A percentile compares a stretch with the other conserved stretches of the same genome.
phyloP scores from a whole-genome alignment of 2,888 invertebrate species.

The Caenorhabditis sp. region DNA sequence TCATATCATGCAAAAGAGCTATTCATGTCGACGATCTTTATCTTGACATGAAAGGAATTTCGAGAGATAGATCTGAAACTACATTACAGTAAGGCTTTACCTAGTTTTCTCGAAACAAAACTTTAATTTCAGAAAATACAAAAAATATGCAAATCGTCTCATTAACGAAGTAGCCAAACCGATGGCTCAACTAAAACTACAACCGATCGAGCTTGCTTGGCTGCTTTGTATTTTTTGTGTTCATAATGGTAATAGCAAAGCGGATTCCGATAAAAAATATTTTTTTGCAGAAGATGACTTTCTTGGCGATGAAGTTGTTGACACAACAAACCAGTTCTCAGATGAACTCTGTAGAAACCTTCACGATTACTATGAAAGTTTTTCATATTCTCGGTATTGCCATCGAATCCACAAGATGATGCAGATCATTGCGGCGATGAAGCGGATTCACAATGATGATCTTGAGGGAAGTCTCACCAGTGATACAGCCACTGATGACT shows the following conservation, averaged over 20 bases:
- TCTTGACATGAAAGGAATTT: slow-evolving; percentile 29
- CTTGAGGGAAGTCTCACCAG: too few relatives aligned
- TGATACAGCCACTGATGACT: too few relatives aligned
- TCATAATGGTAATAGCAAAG: too few relatives aligned
- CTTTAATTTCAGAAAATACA: slow-evolving; percentile 23
- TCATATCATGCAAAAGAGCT: slow-evolving; percentile 21
- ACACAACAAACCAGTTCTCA: slow-evolving; percentile 18
- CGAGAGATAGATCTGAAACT: slow-evolving; percentile 14
- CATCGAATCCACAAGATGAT: slow-evolving; percentile 27
- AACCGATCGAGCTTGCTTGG: slow-evolving; percentile 22
- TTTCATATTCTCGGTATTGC: slow-evolving; percentile 20
- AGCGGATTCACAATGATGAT: too few relatives aligned
- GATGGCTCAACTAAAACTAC: slow-evolving; percentile 21
- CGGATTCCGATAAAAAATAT: too few relatives aligned
- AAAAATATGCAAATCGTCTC: slow-evolving; percentile 25
- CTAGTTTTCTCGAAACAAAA: too few relatives aligned
- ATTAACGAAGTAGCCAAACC: slow-evolving; percentile 33
- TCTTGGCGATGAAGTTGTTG: slow-evolving; percentile 18
- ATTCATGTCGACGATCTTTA: slow-evolving; percentile 26
- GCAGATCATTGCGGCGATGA: slow-evolving; percentile 12
- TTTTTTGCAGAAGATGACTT: slow-evolving; percentile 16
- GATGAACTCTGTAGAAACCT: slow-evolving; percentile 23
- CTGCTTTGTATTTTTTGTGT: slow-evolving; percentile 20
- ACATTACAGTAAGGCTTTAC: slow-evolving; percentile 29
- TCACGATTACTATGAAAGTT: slow-evolving; percentile 21